phyloP scores from a whole-genome alignment of 2,888 invertebrate genomes.

The Tanytarsus gracilentus region DNA sequence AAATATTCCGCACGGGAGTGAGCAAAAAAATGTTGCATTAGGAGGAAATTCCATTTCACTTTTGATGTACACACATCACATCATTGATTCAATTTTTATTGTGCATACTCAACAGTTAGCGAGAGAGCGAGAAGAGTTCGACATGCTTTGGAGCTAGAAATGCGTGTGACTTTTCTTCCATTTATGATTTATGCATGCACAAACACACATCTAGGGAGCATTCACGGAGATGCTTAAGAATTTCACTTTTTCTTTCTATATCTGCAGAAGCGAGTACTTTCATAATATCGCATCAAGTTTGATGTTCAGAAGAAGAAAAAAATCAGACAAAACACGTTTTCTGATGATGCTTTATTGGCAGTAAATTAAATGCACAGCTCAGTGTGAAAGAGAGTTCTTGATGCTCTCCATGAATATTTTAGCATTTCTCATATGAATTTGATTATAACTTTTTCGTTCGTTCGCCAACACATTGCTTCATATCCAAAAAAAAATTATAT shows the following conservation, averaged over 20 bases:
- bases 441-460: constrained; percentile 7
- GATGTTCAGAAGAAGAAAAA: background rate
- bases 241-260: constrained; percentile 14
- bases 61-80: background rate
- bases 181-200: background rate
- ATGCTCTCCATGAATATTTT: constrained; percentile 3
- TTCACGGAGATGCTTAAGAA: background rate
- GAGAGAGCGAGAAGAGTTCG: background rate
- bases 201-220: too few species aligned
- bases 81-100: background rate
- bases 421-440: constrained; percentile 1
- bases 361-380: background rate
- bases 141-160: constrained; percentile 4
- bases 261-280: too few species aligned
- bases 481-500: background rate
- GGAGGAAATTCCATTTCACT: constrained; percentile 8
- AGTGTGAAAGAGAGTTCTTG: background rate
- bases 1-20: too few species aligned
- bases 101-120: background rate
- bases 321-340: background rate
- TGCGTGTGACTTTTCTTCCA: constrained; percentile 18
- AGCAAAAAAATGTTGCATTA: background rate
- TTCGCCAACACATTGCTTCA: background rate
- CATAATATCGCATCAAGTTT: too few species aligned
- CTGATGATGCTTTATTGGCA: background rate